Base-by-base conservation (phyloP, 2,797 vertebrate genomes). In the Steatocranus sp. region DNA sequence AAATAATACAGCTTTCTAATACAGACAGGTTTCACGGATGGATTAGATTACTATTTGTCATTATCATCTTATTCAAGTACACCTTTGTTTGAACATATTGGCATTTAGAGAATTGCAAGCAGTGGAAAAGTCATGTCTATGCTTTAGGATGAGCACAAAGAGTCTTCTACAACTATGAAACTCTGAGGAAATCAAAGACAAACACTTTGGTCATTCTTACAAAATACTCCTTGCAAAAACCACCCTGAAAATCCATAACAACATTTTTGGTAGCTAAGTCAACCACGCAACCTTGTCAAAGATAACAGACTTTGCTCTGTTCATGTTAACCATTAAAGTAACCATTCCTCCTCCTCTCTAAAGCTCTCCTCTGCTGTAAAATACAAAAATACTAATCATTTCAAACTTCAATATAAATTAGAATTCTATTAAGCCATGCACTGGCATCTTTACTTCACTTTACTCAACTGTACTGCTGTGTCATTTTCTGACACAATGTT, bases 301-400 rank as follows among this genome's bases (percentile, higher is more conserved):
- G 50, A 38, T 27, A 70, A 79, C 66, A 36, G 20, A 36, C 34
- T 51, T 27, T 43, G 36, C 10, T 68, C 58, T 38, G 6, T 51
- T 76, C 18, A 11, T 43, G 76, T 79, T 63, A 86, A 82, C 70
- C 80, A 80, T 80, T 80, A 80, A 82, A 82, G n/a, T 30, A 76
- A 27, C 41, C 1, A 58, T 32, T 4, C 3, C 18, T 11, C 27
- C 18, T 30, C 34, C 18, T 30, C 49, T 49, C 7, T 84, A 46
- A 23, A 17, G 8, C 20, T 20, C 27, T 30, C 63, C 17, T 53
- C 50, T 54, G 34, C 74, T 6, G 12, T 51, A 4, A 75, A 30
- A 83, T 50, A 9, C 3, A 9, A 48, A 18, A n/a, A n/a, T 34
- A 25, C 27, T 3, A 76, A 80, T 53, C 4, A 27, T 85, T 80